Evolutionary conservation across 2,113 vertebrate species (phyloP).

Genomic region (Tetraodon nigroviridis): DNA sequence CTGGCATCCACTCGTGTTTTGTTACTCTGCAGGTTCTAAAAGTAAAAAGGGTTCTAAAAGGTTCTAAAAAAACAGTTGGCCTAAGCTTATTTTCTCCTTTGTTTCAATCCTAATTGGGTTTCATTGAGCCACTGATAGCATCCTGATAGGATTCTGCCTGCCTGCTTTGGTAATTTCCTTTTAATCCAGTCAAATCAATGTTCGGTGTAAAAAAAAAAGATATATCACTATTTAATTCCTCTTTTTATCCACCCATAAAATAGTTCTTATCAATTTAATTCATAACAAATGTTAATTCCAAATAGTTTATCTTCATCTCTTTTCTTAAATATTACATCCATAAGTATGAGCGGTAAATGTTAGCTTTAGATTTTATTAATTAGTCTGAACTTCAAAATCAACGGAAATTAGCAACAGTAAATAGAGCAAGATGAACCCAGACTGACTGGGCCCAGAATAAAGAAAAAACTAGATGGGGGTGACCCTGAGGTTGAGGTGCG

Average conservation of each 20-base stretch:
- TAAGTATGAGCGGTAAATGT: too few species aligned
- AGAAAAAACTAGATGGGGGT: slow-evolving; percentile 27
- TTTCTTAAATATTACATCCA: too few species aligned
- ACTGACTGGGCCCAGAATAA: slow-evolving; percentile 17
- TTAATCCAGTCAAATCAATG: slow-evolving; percentile 58
- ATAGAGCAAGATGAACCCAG: not conserved
- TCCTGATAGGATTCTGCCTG: slow-evolving; percentile 49
- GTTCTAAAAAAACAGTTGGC: slow-evolving; percentile 31
- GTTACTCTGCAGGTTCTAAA: slow-evolving; percentile 35
- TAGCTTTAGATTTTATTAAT: too few species aligned
- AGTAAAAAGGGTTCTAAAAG: too few species aligned
- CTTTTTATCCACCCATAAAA: slow-evolving; percentile 26
- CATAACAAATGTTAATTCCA: too few species aligned
- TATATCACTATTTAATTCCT: slow-evolving; percentile 33
- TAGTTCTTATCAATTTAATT: slow-evolving; percentile 20
- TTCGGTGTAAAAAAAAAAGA: slow-evolving; percentile 40
- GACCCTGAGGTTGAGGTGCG: slow-evolving; percentile 30
- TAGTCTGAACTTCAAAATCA: too few species aligned
- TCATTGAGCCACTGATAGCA: slow-evolving; percentile 60
- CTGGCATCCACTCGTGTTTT: slow-evolving; percentile 5
- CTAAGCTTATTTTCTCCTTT: slow-evolving; percentile 57
- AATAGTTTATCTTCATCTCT: too few species aligned
- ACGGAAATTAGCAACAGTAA: slow-evolving; percentile 7
- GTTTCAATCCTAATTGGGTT: slow-evolving; percentile 57
- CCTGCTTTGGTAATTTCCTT: slow-evolving; percentile 53